Evolutionary conservation across 2,888 invertebrate genomes (phyloP).

Genomic region (Drosophila dives): DNA sequence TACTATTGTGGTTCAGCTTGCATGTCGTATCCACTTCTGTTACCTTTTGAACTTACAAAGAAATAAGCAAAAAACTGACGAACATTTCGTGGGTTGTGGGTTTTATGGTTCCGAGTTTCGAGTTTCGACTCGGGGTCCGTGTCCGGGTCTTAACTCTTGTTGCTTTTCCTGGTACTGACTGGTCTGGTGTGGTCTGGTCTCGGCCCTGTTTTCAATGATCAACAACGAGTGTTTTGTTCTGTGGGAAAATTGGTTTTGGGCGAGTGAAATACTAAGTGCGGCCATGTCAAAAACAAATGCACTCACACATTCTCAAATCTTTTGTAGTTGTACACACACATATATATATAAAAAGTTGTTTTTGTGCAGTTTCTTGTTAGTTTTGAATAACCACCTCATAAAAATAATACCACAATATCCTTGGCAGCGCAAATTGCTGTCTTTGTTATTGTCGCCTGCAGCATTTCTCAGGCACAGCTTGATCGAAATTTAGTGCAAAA

Average conservation of each 20-base stretch:
- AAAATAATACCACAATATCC: slow-evolving; percentile 71
- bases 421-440: slow-evolving; percentile 58
- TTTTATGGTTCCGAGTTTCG: slow-evolving; percentile 1
- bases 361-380: slow-evolving; percentile 53
- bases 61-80: slow-evolving; percentile 36
- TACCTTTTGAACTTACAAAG: slow-evolving; percentile 72
- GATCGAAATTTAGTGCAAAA: slow-evolving; percentile 58
- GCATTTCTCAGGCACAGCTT: slow-evolving; percentile 37
- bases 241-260: slow-evolving; percentile 61
- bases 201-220: slow-evolving; percentile 71
- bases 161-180: slow-evolving; percentile 15
- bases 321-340: slow-evolving; percentile 4
- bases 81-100: slow-evolving; percentile 32
- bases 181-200: slow-evolving; percentile 31
- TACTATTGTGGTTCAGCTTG: slow-evolving; percentile 47
- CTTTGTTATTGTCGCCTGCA: slow-evolving; percentile 9
- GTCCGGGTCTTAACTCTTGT: slow-evolving; percentile 25
- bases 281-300: slow-evolving; percentile 64
- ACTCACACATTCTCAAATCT: slow-evolving; percentile 11
- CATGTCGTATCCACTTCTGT: slow-evolving; percentile 76
- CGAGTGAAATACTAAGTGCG: slow-evolving; percentile 39
- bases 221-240: slow-evolving; percentile 80
- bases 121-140: background rate
- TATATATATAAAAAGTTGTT: slow-evolving; percentile 23
- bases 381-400: slow-evolving; percentile 70